These are phyloP conservation scores for Nothoprocta perdicaria DNA, from an alignment of 2,113 vertebrate genomes.

Conservation along the genomic window DNA sequence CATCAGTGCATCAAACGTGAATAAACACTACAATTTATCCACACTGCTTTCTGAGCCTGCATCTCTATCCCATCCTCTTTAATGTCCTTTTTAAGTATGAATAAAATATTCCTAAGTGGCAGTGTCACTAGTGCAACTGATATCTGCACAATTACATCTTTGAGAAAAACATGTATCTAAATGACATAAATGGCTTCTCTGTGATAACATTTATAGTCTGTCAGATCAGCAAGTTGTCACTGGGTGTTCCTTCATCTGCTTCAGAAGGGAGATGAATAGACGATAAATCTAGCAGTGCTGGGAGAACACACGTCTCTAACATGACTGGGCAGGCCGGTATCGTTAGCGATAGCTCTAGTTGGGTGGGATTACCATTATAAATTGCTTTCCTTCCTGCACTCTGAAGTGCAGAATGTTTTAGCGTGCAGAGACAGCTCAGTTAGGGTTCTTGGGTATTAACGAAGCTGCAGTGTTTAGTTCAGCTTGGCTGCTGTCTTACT, in stretches of 20 bases:
- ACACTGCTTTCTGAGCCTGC: background rate
- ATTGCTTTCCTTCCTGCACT: background rate
- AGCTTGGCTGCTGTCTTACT: background rate
- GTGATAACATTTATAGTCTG: background rate
- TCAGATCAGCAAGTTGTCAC: background rate
- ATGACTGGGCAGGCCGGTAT: background rate
- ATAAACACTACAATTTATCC: background rate
- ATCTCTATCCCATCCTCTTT: background rate
- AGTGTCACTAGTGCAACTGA: background rate
- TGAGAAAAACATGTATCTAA: background rate
- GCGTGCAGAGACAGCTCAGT: background rate
- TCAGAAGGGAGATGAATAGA: background rate
- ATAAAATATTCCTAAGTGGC: background rate
- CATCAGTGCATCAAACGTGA: background rate
- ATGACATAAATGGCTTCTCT: background rate
- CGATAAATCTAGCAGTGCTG: background rate
- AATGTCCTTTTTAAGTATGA: background rate
- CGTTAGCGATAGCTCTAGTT: background rate
- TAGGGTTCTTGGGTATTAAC: background rate
- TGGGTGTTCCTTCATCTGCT: background rate
- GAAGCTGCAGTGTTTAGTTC: background rate
- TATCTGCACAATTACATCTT: background rate
- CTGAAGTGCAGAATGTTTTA: background rate
- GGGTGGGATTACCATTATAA: constrained; percentile 15
- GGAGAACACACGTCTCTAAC: background rate